These are phyloP conservation scores for Prinia subflava DNA, from an alignment of 2,113 vertebrate species.

Conservation along the genomic window DNA sequence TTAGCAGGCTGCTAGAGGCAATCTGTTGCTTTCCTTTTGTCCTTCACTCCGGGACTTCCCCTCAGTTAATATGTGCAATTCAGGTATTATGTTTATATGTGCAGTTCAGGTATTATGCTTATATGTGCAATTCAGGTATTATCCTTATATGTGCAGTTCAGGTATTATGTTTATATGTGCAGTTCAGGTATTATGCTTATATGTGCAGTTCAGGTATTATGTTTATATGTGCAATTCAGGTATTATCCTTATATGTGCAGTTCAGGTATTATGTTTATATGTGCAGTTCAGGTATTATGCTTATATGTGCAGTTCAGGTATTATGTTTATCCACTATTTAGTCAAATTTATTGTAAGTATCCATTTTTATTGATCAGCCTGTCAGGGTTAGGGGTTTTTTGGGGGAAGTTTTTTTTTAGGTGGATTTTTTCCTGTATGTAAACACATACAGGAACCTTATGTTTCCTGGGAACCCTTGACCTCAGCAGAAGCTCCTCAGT, in stretches of 20 bases:
- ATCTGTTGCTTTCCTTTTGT: not conserved
- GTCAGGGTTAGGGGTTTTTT: not conserved
- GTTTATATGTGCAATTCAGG: not conserved
- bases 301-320: not conserved
- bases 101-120: not conserved
- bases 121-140: not conserved
- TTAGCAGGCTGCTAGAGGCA: not conserved
- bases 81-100: not conserved
- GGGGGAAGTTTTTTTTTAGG: not conserved
- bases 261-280: not conserved
- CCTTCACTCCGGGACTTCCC: not conserved
- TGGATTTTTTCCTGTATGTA: not conserved
- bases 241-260: not conserved
- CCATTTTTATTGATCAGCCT: not conserved
- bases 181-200: not conserved
- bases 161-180: not conserved
- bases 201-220: not conserved
- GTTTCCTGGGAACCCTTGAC: not conserved
- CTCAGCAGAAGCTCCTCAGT: not conserved
- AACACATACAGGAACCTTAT: not conserved
- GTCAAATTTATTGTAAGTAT: not conserved
- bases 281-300: not conserved
- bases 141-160: not conserved
- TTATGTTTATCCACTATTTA: not conserved
- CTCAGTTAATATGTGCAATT: not conserved